Evolutionary conservation across 2,797 vertebrate species (phyloP).

Genomic region (Peromyscus nudipes): DNA sequence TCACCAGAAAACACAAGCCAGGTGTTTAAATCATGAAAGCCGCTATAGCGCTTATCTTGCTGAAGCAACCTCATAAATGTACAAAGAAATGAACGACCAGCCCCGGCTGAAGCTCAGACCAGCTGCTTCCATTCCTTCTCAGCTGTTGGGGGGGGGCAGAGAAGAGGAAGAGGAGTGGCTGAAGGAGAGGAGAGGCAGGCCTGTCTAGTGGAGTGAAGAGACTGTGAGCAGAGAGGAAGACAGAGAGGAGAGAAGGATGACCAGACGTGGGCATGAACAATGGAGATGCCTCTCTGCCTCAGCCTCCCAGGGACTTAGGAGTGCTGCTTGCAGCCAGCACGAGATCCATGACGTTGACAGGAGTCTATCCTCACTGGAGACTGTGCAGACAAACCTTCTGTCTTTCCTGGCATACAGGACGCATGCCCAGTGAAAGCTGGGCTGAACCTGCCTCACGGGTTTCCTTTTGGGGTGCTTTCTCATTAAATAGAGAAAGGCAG

Average conservation of each 20-base stretch:
- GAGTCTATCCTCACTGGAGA: no score
- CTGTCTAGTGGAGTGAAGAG: no score
- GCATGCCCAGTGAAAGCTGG: accelerated
- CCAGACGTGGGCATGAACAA: accelerated
- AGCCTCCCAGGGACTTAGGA: neutral
- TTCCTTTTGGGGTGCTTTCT: accelerated
- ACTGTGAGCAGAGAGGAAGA: neutral
- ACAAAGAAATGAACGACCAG: accelerated
- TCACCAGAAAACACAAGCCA: no score
- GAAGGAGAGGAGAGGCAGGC: neutral
- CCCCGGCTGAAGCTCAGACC: no score
- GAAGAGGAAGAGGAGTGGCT: accelerated
- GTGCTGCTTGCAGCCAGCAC: accelerated
- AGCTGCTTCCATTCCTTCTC: no score
- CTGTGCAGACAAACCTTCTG: neutral
- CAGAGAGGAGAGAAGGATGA: no score
- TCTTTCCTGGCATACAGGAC: neutral
- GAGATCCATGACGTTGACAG: neutral
- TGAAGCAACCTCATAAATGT: neutral
- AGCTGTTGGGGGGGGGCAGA: accelerated
- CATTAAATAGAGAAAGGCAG: accelerated
- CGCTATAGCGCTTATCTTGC: accelerated
- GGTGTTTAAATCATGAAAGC: accelerated
- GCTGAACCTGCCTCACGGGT: accelerated
- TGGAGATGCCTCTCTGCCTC: accelerated